These are phyloP conservation scores for Sinhomidia bicolor DNA, from an alignment of 2,888 invertebrate species.

Conservation along the genomic window DNA sequence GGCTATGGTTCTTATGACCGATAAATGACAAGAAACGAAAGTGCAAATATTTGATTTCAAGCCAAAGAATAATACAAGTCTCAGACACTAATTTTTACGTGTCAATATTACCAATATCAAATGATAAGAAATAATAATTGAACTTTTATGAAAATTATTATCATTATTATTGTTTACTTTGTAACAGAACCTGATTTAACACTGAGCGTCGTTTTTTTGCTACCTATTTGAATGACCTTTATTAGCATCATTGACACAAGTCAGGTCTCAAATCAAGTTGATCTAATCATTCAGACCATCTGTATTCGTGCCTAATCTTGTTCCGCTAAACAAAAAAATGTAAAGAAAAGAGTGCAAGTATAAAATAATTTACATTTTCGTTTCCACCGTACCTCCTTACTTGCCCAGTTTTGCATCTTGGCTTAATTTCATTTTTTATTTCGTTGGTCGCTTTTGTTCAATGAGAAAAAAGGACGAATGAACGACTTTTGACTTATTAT, in stretches of 20 bases:
- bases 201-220: too few relatives aligned
- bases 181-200: neutral
- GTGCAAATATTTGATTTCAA: constrained; percentile 4
- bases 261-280: constrained; percentile 10
- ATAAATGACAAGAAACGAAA: constrained; percentile 5
- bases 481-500: neutral
- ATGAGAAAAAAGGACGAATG: neutral
- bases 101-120: neutral
- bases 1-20: neutral
- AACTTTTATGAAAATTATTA: too few relatives aligned
- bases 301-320: neutral
- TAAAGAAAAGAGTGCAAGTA: neutral
- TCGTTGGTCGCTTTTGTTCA: neutral
- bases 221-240: too few relatives aligned
- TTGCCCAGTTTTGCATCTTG: too few relatives aligned
- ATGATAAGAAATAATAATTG: too few relatives aligned
- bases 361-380: neutral
- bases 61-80: neutral
- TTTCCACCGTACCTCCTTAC: neutral
- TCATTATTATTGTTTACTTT: too few relatives aligned
- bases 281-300: constrained; percentile 13
- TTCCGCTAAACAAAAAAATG: neutral
- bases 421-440: neutral
- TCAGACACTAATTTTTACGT: neutral
- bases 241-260: neutral